phyloP scores from a whole-genome alignment of 2,888 invertebrate species.

The Dolichopus griseipennis region DNA sequence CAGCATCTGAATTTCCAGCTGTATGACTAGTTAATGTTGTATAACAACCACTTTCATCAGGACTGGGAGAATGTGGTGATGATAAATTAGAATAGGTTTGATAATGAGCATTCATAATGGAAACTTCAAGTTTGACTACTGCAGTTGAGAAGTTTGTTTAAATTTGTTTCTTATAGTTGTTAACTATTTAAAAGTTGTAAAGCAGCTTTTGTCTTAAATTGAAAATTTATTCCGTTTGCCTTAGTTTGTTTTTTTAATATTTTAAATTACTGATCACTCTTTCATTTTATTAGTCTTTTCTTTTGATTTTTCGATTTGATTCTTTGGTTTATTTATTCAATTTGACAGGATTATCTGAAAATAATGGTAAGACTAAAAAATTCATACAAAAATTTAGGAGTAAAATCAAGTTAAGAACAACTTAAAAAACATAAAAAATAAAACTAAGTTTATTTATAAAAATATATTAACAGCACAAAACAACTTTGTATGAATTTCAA shows the following conservation, averaged over 20 bases:
- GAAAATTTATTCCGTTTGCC: background rate
- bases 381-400: too few species aligned
- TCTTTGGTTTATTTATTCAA: background rate
- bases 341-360: background rate
- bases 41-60: conserved; percentile 57
- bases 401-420: too few species aligned
- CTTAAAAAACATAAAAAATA: too few species aligned
- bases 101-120: conserved; percentile 79
- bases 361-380: background rate
- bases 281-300: background rate
- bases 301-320: background rate
- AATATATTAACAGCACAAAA: too few species aligned
- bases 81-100: conserved; percentile 69
- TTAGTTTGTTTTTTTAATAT: background rate
- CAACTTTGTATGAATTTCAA: too few species aligned
- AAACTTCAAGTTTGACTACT: background rate
- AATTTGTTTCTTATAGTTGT: too few species aligned
- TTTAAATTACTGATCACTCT: background rate
- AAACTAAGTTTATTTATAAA: too few species aligned
- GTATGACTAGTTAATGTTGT: conserved; percentile 40
- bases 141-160: too few species aligned
- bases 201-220: background rate
- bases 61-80: conserved; percentile 63
- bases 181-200: too few species aligned
- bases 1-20: conserved; percentile 11